These are phyloP conservation scores for Euzophera pinguis DNA, from an alignment of 2,888 invertebrate genomes.

Conservation along the genomic window DNA sequence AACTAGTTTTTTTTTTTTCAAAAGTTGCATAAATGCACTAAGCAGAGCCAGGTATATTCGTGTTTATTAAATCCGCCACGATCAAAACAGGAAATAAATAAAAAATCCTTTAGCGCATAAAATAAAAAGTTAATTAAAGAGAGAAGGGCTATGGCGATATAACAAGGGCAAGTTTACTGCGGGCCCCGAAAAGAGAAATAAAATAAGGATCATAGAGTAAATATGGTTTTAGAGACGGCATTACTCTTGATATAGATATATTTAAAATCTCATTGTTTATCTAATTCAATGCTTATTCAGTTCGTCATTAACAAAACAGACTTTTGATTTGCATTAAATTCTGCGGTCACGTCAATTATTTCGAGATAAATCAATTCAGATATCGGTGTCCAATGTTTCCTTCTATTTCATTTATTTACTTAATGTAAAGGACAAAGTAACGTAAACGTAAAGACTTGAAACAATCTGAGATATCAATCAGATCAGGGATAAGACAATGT, in stretches of 20 bases:
- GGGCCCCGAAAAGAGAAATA: constrained; percentile 5
- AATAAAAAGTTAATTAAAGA: constrained; percentile 7
- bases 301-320: no score
- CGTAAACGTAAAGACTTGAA: no score
- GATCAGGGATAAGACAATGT: not conserved
- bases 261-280: no score
- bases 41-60: no score
- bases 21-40: no score
- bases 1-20: no score
- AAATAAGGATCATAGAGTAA: not conserved
- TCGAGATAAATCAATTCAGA: not conserved
- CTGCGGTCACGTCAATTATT: not conserved
- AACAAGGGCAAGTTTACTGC: constrained; percentile 6
- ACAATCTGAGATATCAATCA: not conserved
- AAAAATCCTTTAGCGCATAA: constrained; percentile 4
- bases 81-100: constrained; percentile 8
- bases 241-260: no score
- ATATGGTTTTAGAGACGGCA: not conserved
- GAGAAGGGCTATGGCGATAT: not conserved
- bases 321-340: not conserved
- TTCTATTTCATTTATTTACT: not conserved
- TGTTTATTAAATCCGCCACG: no score
- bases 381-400: no score
- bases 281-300: no score
- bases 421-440: not conserved